Conservation (phyloP, 2,113 vertebrate genomes). For the Clupea harengus region DNA sequence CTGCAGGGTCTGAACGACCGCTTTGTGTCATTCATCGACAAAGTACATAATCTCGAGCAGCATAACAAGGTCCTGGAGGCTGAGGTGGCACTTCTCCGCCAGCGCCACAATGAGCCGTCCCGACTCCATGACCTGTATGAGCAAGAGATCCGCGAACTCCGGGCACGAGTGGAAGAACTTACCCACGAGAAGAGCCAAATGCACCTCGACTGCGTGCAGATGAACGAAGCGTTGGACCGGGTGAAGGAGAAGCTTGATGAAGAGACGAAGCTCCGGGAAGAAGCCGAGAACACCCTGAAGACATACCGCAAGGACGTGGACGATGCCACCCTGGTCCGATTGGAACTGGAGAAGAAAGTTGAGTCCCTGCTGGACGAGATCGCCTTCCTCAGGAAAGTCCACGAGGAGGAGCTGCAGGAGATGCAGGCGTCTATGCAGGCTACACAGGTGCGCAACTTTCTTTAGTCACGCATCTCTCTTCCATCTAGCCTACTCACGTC, state of each 20-base stretch:
- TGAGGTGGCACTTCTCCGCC: constrained; percentile 72
- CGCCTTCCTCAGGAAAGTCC: constrained; percentile 76
- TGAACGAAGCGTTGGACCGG: constrained; percentile 70
- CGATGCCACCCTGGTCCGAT: constrained; percentile 70
- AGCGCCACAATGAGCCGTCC: constrained; percentile 74
- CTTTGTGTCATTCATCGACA: constrained; percentile 80
- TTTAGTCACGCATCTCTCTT: neutral
- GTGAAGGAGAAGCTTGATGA: constrained; percentile 70
- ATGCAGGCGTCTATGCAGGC: constrained; percentile 74
- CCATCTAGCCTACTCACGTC: neutral
- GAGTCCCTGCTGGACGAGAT: constrained; percentile 80
- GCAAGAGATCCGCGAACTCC: constrained; percentile 77
- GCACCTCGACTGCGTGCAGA: constrained; percentile 76
- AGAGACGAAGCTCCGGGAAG: constrained; percentile 68
- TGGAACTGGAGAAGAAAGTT: constrained; percentile 79
- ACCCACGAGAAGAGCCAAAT: constrained; percentile 76
- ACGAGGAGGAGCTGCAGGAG: constrained; percentile 78
- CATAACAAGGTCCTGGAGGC: constrained; percentile 78
- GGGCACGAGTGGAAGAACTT: constrained; percentile 72
- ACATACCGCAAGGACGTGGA: constrained; percentile 74
- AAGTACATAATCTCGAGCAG: constrained; percentile 78
- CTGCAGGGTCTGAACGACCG: constrained; percentile 81
- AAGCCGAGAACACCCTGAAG: constrained; percentile 72
- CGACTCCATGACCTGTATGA: constrained; percentile 78
- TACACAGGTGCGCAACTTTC: constrained; percentile 65